phyloP scores from a whole-genome alignment of 2,888 invertebrate species.

The Cancer borealis region DNA sequence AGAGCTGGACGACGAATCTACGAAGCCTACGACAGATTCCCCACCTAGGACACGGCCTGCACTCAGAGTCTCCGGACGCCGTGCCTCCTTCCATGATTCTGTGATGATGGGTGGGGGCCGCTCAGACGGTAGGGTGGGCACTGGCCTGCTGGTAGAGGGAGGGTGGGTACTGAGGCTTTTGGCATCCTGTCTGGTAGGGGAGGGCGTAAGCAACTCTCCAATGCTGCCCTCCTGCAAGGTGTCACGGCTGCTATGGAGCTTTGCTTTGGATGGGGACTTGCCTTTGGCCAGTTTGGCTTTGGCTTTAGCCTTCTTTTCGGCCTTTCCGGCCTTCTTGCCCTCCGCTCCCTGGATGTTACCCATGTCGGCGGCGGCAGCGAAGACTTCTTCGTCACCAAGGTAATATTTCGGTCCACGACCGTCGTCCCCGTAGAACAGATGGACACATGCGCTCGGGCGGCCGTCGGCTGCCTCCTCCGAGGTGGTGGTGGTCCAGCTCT shows the following conservation, averaged over 20 bases:
- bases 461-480: not conserved
- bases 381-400: constrained; percentile 64
- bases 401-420: constrained; percentile 48
- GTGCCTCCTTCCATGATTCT: constrained; percentile 72
- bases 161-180: not conserved
- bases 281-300: constrained; percentile 61
- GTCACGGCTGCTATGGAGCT: constrained; percentile 70
- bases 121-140: not conserved
- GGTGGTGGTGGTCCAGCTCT: not conserved
- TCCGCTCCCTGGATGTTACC: constrained; percentile 73
- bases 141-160: not conserved
- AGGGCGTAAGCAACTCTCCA: constrained; percentile 26
- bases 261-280: constrained; percentile 74
- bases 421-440: constrained; percentile 48
- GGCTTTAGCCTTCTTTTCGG: constrained; percentile 67
- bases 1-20: constrained; percentile 73
- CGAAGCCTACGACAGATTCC: constrained; percentile 55
- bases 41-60: constrained; percentile 8
- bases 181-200: not conserved
- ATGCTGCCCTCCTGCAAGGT: constrained; percentile 52
- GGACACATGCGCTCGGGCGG: not conserved
- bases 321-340: constrained; percentile 67
- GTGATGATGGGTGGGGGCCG: constrained; percentile 62
- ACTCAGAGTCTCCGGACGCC: constrained; percentile 47
- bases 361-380: constrained; percentile 57